Percentiles rank a stretch among this genome's conserved stretches.
phyloP scores from a whole-genome alignment of 2,797 vertebrate species.

The Simalia tracyae region DNA sequence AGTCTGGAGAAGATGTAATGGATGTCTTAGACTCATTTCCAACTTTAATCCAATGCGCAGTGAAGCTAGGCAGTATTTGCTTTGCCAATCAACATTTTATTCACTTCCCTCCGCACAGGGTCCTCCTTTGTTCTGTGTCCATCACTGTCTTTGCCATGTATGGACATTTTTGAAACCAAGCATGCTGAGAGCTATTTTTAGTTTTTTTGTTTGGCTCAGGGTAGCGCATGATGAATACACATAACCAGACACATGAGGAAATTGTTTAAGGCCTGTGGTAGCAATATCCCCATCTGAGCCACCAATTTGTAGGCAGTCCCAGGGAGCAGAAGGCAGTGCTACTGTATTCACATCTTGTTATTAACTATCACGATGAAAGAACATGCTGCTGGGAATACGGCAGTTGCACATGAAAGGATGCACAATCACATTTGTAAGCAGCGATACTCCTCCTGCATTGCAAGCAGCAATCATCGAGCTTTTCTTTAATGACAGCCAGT shows the following conservation, averaged over 20 bases:
- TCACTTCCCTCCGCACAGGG: slow-evolving; percentile 47
- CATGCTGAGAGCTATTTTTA: background rate
- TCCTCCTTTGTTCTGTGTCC: slow-evolving; percentile 36
- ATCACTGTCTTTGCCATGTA: background rate
- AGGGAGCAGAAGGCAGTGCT: rapidly evolving
- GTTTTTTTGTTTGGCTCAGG: slow-evolving; percentile 25
- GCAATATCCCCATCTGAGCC: background rate
- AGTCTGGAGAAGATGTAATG: slow-evolving; percentile 22
- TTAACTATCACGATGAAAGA: background rate
- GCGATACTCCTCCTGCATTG: background rate
- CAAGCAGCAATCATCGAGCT: background rate
- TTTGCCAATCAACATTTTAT: slow-evolving; percentile 63
- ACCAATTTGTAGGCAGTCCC: background rate
- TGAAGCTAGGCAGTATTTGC: slow-evolving; percentile 43
- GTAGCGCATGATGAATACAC: slow-evolving; percentile 1
- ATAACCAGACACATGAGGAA: background rate
- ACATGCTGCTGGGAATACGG: background rate
- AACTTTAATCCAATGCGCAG: slow-evolving; percentile 45
- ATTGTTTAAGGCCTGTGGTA: background rate
- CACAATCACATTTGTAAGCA: background rate
- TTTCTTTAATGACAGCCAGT: background rate
- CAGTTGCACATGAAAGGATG: background rate
- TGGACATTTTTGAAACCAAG: slow-evolving; percentile 42
- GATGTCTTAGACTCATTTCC: slow-evolving; percentile 32
- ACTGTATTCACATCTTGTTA: background rate